These are phyloP conservation scores for Myiozetetes cayanensis DNA, from an alignment of 2,113 vertebrate species.

Conservation along the genomic window DNA sequence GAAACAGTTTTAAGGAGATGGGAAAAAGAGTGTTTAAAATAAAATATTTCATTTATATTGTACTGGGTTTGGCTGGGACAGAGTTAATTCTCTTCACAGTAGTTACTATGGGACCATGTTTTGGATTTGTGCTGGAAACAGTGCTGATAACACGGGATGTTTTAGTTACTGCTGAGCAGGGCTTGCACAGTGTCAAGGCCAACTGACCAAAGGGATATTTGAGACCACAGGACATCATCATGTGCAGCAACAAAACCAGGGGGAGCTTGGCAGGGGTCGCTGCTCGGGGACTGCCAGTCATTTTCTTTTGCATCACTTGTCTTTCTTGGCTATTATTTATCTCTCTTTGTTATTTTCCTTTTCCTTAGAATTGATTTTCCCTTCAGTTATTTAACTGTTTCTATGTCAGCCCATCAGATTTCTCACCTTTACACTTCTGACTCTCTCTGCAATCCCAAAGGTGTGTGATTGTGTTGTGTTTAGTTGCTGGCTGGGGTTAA, in stretches of 20 bases:
- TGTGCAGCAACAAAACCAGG: neutral
- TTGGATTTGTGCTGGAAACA: neutral
- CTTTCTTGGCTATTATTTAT: neutral
- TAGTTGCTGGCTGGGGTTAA: neutral
- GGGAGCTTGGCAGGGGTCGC: rapidly evolving
- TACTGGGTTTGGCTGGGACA: neutral
- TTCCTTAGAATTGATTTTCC: neutral
- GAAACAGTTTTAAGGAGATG: neutral
- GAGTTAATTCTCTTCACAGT: neutral
- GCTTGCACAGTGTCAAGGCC: neutral
- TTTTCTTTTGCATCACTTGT: neutral
- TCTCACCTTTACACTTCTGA: neutral
- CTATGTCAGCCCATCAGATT: neutral
- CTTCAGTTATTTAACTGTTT: neutral
- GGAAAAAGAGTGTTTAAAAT: neutral
- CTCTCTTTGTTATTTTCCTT: neutral
- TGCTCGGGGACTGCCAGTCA: neutral
- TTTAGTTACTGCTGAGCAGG: neutral
- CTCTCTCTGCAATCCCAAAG: neutral
- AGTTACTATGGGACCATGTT: neutral
- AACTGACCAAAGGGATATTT: neutral
- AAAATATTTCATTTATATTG: neutral
- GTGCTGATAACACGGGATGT: neutral
- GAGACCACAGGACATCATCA: neutral
- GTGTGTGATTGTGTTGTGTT: neutral